phyloP scores from a whole-genome alignment of 1,140 invertebrate species.

The Magallana gigas region DNA sequence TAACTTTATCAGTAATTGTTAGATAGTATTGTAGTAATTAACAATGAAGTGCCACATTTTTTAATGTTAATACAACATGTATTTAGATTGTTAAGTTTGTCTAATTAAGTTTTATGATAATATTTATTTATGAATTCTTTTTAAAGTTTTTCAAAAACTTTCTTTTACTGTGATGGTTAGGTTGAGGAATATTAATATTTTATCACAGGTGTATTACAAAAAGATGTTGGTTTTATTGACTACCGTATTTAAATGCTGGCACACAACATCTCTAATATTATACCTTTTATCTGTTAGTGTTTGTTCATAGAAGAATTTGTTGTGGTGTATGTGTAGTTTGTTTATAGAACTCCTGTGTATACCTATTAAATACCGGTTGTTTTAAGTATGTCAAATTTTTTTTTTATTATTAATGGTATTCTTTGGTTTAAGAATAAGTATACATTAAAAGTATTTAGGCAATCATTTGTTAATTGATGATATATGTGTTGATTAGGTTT shows the following conservation, averaged over 20 bases:
- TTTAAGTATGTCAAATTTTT: neutral
- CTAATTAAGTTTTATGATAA: neutral
- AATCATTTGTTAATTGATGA: neutral
- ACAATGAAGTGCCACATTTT: neutral
- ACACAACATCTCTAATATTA: constrained; percentile 23
- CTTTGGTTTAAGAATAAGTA: neutral
- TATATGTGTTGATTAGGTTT: neutral
- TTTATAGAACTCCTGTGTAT: neutral
- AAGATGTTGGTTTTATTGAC: neutral
- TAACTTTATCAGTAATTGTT: too few species aligned
- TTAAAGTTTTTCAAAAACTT: constrained; percentile 10
- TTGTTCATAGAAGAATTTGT: neutral
- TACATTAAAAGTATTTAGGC: too few species aligned
- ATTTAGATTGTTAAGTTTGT: neutral
- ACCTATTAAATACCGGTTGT: neutral
- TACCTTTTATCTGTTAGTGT: neutral
- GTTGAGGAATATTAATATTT: too few species aligned
- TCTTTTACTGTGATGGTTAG: neutral
- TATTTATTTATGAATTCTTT: constrained; percentile 2
- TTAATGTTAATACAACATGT: neutral
- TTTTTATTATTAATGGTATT: neutral
- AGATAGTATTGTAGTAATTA: too few species aligned
- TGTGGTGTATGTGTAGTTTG: neutral
- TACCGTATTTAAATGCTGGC: neutral
- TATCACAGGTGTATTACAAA: neutral